phyloP scores from a whole-genome alignment of 1,140 invertebrate genomes.

The Drosophila seguyi region DNA sequence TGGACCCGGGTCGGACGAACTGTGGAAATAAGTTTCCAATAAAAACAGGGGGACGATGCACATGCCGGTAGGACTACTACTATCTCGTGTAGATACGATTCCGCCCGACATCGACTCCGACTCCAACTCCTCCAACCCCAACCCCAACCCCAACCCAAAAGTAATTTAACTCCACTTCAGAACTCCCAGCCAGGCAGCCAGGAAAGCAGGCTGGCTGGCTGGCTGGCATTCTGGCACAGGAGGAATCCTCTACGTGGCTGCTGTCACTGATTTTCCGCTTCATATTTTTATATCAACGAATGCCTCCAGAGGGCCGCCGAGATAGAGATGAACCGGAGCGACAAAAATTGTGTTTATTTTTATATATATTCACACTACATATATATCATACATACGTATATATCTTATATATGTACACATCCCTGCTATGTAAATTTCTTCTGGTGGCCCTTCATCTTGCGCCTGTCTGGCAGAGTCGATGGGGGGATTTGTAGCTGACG shows the following conservation, averaged over 20 bases:
- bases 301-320: slow-evolving; percentile 50
- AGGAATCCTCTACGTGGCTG: slow-evolving; percentile 58
- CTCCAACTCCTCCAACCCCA: not conserved
- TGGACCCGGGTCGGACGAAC: slow-evolving; percentile 64
- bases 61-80: slow-evolving; percentile 13
- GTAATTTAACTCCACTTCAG: slow-evolving; percentile 82
- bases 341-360: slow-evolving; percentile 79
- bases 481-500: slow-evolving; percentile 75
- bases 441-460: slow-evolving; percentile 51
- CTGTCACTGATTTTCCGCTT: slow-evolving; percentile 82
- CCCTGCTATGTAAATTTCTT: slow-evolving; percentile 67
- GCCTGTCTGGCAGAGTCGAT: slow-evolving; percentile 47
- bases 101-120: slow-evolving; percentile 6
- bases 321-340: slow-evolving; percentile 50
- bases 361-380: slow-evolving; percentile 53
- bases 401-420: not conserved
- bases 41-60: slow-evolving; percentile 54
- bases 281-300: slow-evolving; percentile 73
- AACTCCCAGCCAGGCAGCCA: slow-evolving; percentile 43
- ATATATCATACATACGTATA: slow-evolving; percentile 51
- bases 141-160: slow-evolving; percentile 49
- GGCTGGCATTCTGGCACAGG: slow-evolving; percentile 24
- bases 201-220: not conserved
- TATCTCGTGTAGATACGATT: slow-evolving; percentile 42
- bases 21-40: slow-evolving; percentile 74